These are phyloP conservation scores for Pampusana beccarii DNA, from an alignment of 2,113 vertebrate genomes.

Conservation along the genomic window DNA sequence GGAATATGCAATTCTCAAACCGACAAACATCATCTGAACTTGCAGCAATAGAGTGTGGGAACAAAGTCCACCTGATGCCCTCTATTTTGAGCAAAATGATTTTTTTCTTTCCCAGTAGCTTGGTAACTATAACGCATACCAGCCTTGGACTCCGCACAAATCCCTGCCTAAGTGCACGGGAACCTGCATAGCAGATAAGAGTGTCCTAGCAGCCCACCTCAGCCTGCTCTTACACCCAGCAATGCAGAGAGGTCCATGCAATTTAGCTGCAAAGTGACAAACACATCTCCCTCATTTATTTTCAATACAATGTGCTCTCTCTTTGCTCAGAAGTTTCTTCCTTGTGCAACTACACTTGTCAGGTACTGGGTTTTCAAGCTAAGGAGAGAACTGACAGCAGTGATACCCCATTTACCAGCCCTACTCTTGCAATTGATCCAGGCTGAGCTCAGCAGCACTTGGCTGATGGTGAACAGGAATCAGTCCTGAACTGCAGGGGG, in stretches of 20 bases:
- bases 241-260: not conserved
- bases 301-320: not conserved
- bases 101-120: not conserved
- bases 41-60: not conserved
- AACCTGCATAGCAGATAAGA: not conserved
- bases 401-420: not conserved
- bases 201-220: rapidly evolving
- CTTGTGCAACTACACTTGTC: not conserved
- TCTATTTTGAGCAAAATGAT: not conserved
- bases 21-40: not conserved
- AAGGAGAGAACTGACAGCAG: not conserved
- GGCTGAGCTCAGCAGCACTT: not conserved
- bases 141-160: not conserved
- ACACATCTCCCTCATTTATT: not conserved
- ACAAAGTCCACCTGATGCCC: not conserved
- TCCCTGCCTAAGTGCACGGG: rapidly evolving
- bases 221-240: not conserved
- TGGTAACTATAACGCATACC: not conserved
- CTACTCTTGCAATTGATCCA: not conserved
- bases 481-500: not conserved
- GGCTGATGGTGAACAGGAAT: not conserved
- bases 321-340: rapidly evolving
- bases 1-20: not conserved
- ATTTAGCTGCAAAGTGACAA: not conserved
- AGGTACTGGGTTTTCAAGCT: not conserved